These are phyloP conservation scores for Falco columbarius DNA, from an alignment of 2,797 vertebrate species.

Conservation along the genomic window DNA sequence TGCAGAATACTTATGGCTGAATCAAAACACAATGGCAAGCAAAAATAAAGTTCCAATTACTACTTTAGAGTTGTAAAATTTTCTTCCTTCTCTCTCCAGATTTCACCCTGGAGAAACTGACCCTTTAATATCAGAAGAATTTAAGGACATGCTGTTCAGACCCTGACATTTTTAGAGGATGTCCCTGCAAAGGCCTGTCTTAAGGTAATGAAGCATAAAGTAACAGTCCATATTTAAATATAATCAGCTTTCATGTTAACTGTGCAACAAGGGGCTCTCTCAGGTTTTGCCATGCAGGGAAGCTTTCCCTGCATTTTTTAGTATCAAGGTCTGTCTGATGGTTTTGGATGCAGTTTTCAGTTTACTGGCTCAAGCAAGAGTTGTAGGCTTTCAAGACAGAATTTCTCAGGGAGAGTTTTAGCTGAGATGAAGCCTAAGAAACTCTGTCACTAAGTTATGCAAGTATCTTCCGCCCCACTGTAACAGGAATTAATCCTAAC, in stretches of 20 bases:
- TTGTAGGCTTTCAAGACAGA: neutral
- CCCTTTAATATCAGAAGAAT: neutral
- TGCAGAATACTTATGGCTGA: neutral
- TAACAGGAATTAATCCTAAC: neutral
- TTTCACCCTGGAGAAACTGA: neutral
- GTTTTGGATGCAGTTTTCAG: neutral
- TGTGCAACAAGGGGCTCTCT: fast-evolving
- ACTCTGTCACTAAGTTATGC: neutral
- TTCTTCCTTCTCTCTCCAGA: neutral
- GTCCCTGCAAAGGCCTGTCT: neutral
- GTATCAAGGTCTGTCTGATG: fast-evolving
- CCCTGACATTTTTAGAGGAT: neutral
- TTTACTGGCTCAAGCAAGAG: neutral
- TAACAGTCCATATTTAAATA: neutral
- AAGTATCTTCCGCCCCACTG: neutral
- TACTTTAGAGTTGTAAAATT: neutral
- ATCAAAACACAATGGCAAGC: neutral
- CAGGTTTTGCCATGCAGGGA: too few relatives aligned
- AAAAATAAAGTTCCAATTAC: neutral
- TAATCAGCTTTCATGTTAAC: neutral
- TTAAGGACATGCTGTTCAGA: neutral
- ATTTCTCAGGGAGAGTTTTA: neutral
- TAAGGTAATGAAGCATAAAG: neutral
- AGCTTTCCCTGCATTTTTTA: neutral
- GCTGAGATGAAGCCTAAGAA: neutral